These are phyloP conservation scores for Drosophila koepferae DNA, from an alignment of 2,888 invertebrate species.

Conservation along the genomic window DNA sequence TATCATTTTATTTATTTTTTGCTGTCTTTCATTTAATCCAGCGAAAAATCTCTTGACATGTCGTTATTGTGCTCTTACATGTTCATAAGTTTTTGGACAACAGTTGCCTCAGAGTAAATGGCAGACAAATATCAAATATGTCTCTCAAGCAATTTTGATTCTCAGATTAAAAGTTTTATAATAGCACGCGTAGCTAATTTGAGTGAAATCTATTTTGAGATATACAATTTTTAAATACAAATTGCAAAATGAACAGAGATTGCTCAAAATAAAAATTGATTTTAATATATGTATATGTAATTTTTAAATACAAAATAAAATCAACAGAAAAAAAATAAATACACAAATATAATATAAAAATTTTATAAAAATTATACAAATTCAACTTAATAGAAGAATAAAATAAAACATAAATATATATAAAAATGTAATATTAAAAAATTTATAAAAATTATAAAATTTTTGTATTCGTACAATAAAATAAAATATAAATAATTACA, in stretches of 20 bases:
- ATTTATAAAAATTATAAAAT: no score
- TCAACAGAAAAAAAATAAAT: not conserved
- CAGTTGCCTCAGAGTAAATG: conserved; percentile 21
- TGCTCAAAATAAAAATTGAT: no score
- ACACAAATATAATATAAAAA: no score
- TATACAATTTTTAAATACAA: not conserved
- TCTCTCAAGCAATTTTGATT: not conserved
- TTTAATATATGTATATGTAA: no score
- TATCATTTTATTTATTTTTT: not conserved
- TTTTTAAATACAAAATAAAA: no score
- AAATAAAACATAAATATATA: not conserved
- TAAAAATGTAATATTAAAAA: not conserved
- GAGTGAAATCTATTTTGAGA: not conserved
- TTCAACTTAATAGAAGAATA: not conserved
- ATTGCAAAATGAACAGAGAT: not conserved
- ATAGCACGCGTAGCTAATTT: not conserved
- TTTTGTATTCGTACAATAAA: no score
- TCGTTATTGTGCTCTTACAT: conserved; percentile 16
- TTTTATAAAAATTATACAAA: no score
- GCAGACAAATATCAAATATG: not conserved
- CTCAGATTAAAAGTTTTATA: not conserved
- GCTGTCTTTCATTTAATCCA: not conserved
- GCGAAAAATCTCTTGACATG: conserved; percentile 39
- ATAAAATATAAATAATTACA: no score
- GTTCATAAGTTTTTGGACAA: conserved; percentile 27